Evolutionary conservation across 2,113 vertebrate genomes (phyloP), one percentile per base, ranked within the genome.

Genomic region (Marcusenius ussheri): DNA sequence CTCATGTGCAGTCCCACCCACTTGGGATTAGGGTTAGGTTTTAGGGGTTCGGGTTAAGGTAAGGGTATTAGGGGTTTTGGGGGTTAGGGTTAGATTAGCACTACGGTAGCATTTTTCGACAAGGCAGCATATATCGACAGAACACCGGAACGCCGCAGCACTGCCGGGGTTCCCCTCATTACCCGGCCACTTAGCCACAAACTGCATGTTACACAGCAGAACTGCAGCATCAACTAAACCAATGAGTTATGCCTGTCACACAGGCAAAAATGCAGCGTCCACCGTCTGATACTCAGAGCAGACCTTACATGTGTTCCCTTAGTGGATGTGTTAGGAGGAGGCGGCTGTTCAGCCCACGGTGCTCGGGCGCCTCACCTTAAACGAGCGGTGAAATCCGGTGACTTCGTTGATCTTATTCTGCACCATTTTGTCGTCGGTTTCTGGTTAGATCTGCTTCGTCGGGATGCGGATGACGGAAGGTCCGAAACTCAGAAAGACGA

Each of bases 371-470:
- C 93, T 93, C 92, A 98, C 98, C 97, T 97, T 98, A 94, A 98
- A 98, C n/a, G 98, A 98, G 93, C 96, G 97, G 90, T 98, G 97
- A 92, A 98, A 98, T 92, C 97, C 97, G 90, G 96, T 96, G 92
- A 97, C 94, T 93, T 98, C 97, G 74, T 96, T 93, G 46, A 96
- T 96, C 94, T 97, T 99, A 91, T 98, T 98, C 95, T 98, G 97
- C 93, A 98, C 97, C 97, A 98, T 98, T 93, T 95, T 94, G 90
- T 31, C 24, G 90, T 31, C 27, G 46, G 46, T 51, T 53, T 5
- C 39, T 10, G 4, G 39, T 84, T 84, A n/a, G 24, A 84, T 46
- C 39, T 6, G 51, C 56, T 80, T 15, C 15, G 35, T 9, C 10
- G 58, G 56, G 56, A n/a, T 70, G 62, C 27, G 62, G 51, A 51